Evolutionary conservation across 2,888 invertebrate species (phyloP).

Genomic region (Sussaba pulchella): DNA sequence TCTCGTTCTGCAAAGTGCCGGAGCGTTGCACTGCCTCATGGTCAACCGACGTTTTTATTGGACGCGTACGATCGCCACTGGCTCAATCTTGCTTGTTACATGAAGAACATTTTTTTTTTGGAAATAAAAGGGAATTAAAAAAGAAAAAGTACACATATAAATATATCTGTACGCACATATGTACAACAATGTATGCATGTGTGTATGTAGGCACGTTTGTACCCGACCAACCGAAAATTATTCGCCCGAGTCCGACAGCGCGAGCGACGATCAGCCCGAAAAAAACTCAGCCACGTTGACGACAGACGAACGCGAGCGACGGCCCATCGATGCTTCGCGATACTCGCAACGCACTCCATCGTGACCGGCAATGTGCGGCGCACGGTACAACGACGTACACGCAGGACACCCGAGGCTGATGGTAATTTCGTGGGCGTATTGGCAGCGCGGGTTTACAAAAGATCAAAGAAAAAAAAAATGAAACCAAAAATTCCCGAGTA

Average conservation of each 20-base stretch:
- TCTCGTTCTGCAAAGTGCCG: conserved; percentile 41
- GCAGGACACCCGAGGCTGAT: conserved; percentile 60
- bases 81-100: background rate
- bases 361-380: conserved; percentile 65
- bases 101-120: background rate
- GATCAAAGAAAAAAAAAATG: conserved; percentile 30
- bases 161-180: background rate
- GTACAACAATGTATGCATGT: background rate
- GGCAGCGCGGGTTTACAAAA: conserved; percentile 70
- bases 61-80: conserved; percentile 30
- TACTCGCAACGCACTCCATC: conserved; percentile 63
- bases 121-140: background rate
- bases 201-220: conserved; percentile 3
- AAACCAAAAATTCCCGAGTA: no score
- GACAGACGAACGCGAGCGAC: conserved; percentile 61
- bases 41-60: conserved; percentile 25
- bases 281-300: conserved; percentile 38
- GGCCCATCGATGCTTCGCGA: conserved; percentile 70
- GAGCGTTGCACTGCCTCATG: background rate
- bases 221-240: conserved; percentile 67
- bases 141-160: background rate
- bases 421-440: conserved; percentile 81
- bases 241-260: conserved; percentile 50
- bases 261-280: conserved; percentile 28
- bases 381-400: background rate